Evolutionary conservation across 1,140 invertebrate genomes (phyloP), one percentile per base, ranked within the genome.

Genomic region (Tetraneura akinire): DNA sequence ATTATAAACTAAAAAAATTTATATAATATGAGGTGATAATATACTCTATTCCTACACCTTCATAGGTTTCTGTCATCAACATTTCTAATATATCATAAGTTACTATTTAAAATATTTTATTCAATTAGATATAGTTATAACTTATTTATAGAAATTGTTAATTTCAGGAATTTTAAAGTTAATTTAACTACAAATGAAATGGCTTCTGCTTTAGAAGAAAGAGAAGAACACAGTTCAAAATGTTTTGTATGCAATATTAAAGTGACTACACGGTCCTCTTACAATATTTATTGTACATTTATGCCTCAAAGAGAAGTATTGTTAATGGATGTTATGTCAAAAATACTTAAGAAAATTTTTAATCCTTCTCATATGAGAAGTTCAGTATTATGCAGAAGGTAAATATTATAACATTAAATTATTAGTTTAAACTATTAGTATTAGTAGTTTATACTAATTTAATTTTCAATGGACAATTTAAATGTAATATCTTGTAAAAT

Each of bases 181-280:
- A n/a, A 70, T 26, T 45, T 21, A 68, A 51, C 5, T 49, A n/a
- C 10, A 32, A 26, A 1, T 18, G 47, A 29, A 16, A 78, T 78
- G 74, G 13, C 74, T 47, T 78, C 74, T 47, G 55, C 74, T 4
- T 62, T 78, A 78, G 55, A 78, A 78, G 74, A 78, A 62, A 62
- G 74, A 60, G 73, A 78, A 78, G 74, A 78, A 60, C 74, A 29
- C 47, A 78, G 55, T 45, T 78, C 37, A 62, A 78, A 78, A 60
- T 78, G 74, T 60, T 78, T 78, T 78, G 47, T 78, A 23, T 78
- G 74, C 37, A 78, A 78, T 78, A 18, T 78, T 0, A 78, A 60
- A 78, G 55, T 78, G 9, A 78, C 74, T 62, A 26, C 74, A 18
- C 32, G 74, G 26, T 78, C 74, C 0, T 78, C 74, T 14, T 78